A percentile compares a stretch with the other conserved stretches of the same genome.
Evolutionary conservation across 2,888 invertebrate genomes (phyloP).

Genomic region (Callyntrura sp.): DNA sequence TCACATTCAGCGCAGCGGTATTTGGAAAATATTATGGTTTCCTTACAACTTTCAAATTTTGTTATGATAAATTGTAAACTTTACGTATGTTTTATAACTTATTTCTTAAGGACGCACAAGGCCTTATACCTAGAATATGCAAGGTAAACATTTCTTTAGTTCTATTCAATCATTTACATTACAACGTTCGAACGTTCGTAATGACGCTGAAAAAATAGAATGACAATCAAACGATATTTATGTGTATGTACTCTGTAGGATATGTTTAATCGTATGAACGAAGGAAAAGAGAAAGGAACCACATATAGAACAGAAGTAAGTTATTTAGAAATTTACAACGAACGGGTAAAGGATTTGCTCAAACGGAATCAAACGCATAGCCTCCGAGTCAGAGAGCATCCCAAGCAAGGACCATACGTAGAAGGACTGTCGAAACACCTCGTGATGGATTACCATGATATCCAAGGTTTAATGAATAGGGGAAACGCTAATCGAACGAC

Average conservation of each 20-base stretch:
- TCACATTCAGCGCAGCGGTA: neutral
- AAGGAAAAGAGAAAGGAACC: slow-evolving; percentile 92
- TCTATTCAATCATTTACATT: too few relatives aligned
- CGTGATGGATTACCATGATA: slow-evolving; percentile 94
- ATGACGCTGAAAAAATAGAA: too few relatives aligned
- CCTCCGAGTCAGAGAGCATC: slow-evolving; percentile 92
- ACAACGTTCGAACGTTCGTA: too few relatives aligned
- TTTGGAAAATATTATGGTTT: neutral
- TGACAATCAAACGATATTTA: too few relatives aligned
- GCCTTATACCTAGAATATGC: slow-evolving; percentile 94
- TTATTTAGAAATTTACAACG: slow-evolving; percentile 95
- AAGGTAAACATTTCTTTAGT: slow-evolving; percentile 85
- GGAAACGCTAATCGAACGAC: slow-evolving; percentile 94
- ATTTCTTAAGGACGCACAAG: slow-evolving; percentile 89
- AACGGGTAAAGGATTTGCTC: slow-evolving; percentile 91
- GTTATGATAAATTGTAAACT: slow-evolving; percentile 2
- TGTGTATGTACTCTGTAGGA: slow-evolving; percentile 85
- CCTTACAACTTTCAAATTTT: neutral
- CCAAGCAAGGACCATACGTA: slow-evolving; percentile 93
- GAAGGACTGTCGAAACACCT: slow-evolving; percentile 94
- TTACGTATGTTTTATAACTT: slow-evolving; percentile 28
- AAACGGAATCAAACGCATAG: slow-evolving; percentile 88
- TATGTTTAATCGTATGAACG: slow-evolving; percentile 92
- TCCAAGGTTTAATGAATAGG: slow-evolving; percentile 92
- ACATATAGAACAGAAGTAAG: slow-evolving; percentile 95